phyloP scores from a whole-genome alignment of 2,888 invertebrate species.

The Pseudococcus viburni region DNA sequence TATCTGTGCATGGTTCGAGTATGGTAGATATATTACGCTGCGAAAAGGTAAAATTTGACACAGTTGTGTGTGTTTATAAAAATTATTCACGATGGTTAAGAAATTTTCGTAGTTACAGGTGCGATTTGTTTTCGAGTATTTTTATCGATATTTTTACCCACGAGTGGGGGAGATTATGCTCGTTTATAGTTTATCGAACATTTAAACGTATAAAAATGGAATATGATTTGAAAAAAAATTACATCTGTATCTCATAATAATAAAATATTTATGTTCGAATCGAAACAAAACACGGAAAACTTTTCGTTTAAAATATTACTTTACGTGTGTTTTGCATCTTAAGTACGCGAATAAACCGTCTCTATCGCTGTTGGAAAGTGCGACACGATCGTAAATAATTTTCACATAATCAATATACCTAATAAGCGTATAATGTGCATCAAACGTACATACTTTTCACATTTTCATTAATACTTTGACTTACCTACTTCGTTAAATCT shows the following conservation, averaged over 20 bases:
- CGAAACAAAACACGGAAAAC: neutral
- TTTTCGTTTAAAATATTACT: neutral
- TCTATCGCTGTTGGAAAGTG: constrained; percentile 4
- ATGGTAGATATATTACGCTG: neutral
- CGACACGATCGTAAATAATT: constrained; percentile 7
- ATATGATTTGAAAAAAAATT: neutral
- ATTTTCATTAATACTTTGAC: neutral
- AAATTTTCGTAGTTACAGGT: neutral
- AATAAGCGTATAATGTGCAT: neutral
- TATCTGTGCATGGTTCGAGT: neutral
- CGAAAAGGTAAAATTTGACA: neutral
- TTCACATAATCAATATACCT: constrained; percentile 1
- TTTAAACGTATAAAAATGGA: neutral
- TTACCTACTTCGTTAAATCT: neutral
- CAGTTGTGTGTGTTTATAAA: neutral
- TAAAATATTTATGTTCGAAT: neutral
- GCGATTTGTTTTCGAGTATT: neutral
- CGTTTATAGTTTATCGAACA: neutral
- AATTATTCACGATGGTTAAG: neutral
- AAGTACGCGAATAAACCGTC: neutral
- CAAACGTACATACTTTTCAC: neutral
- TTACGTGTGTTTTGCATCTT: neutral
- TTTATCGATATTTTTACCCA: neutral
- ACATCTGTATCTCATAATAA: neutral
- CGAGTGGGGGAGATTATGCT: neutral